These are phyloP conservation scores for Tetropium fuscum DNA, from an alignment of 2,888 invertebrate species.

Conservation along the genomic window DNA sequence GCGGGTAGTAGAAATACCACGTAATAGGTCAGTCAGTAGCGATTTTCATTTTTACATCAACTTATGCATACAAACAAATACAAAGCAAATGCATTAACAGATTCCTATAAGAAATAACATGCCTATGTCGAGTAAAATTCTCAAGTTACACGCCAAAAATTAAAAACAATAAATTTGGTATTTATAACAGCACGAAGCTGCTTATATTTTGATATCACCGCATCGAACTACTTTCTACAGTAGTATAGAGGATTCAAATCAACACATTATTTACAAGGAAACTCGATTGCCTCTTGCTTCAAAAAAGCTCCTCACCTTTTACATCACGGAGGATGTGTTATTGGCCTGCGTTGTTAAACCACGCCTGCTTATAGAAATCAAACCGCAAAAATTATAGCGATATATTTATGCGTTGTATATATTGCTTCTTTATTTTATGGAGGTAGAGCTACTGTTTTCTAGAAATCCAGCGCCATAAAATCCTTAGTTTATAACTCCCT, in stretches of 20 bases:
- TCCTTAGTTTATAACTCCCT: constrained; percentile 23
- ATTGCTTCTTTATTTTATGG: constrained; percentile 42
- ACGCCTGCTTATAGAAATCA: constrained; percentile 44
- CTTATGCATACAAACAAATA: no score
- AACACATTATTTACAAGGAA: constrained; percentile 28
- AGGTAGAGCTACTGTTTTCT: constrained; percentile 42
- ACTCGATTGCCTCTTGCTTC: constrained; percentile 17
- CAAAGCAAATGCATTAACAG: no score
- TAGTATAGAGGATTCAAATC: constrained; percentile 33
- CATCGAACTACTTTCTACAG: constrained; percentile 34
- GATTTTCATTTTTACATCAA: no score
- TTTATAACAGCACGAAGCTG: constrained; percentile 35
- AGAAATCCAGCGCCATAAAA: constrained; percentile 27
- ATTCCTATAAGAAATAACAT: no score
- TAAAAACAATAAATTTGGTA: constrained; percentile 35
- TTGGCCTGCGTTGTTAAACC: constrained; percentile 36
- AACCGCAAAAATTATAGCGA: constrained; percentile 39
- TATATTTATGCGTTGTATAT: constrained; percentile 37
- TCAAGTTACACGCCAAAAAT: constrained; percentile 11
- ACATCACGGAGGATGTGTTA: not conserved
- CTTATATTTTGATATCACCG: constrained; percentile 40
- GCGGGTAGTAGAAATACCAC: no score
- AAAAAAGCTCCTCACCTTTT: not conserved
- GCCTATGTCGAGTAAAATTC: not conserved
- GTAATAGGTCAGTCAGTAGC: no score